Percentiles rank a stretch among this genome's conserved stretches.
Evolutionary conservation across 2,888 invertebrate genomes (phyloP).

Genomic region (Acleris emargana): DNA sequence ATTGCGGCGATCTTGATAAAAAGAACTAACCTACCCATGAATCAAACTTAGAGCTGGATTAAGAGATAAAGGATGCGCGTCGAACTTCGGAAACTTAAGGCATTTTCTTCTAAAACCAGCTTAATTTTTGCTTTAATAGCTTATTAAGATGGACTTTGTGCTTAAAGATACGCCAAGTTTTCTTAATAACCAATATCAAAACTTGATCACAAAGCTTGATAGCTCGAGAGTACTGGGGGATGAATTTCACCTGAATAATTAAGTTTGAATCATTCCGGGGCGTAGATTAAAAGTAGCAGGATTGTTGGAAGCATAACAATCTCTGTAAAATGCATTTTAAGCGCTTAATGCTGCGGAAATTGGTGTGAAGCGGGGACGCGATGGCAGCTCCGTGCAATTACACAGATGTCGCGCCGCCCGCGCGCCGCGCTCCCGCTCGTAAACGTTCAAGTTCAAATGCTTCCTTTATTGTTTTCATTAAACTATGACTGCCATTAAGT

Average conservation of each 20-base stretch:
- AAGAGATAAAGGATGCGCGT: constrained; percentile 61
- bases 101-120: constrained; percentile 45
- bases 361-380: constrained; percentile 65
- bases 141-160: constrained; percentile 42
- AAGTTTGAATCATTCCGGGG: constrained; percentile 49
- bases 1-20: constrained; percentile 80
- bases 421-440: constrained; percentile 36
- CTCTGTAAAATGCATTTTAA: constrained; percentile 74
- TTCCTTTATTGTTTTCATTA: constrained; percentile 42
- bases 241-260: constrained; percentile 37
- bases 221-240: constrained; percentile 23
- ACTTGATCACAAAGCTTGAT: constrained; percentile 26
- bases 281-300: constrained; percentile 59
- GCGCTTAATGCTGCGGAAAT: constrained; percentile 75
- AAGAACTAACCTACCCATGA: constrained; percentile 73
- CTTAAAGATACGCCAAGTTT: constrained; percentile 39
- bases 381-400: constrained; percentile 69
- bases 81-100: constrained; percentile 58
- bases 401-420: constrained; percentile 64
- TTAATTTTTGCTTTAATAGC: constrained; percentile 42
- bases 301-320: constrained; percentile 68
- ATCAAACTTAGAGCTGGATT: constrained; percentile 76
- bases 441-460: constrained; percentile 54
- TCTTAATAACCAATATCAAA: constrained; percentile 37
- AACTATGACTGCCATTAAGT: constrained; percentile 28